Evolutionary conservation across 2,888 invertebrate genomes (phyloP), one percentile per base, ranked within the genome.

Genomic region (Esperia sulphurella): DNA sequence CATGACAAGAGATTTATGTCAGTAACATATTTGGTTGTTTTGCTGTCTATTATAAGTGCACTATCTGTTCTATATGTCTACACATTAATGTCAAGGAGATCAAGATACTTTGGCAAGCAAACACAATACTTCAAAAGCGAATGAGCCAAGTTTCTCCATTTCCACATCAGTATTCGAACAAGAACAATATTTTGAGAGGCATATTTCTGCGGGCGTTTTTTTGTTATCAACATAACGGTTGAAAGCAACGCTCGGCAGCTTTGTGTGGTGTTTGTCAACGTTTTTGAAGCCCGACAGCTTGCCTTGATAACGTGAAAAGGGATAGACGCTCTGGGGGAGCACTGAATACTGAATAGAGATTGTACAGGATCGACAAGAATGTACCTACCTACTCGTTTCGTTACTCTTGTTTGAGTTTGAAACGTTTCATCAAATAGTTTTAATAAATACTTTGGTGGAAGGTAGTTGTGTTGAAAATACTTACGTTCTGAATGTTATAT

Each of bases 221-320:
- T 41, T 43, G 31, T 48, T 43, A 48, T 48, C 48, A 48, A 41
- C 38, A 44, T 40, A 44, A 48, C 35, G 41, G 48, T 33, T 48
- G 44, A 37, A 35, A 42, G 29, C 35, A 21, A 28, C 40, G 42
- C 43, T 43, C 43, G 33, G 31, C 29, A 9, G 43, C 43, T 42
- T 42, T 47, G 47, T 38, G 8, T 13, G 30, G 40, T 40, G 47
- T 42, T 43, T 40, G 47, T 42, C 33, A 35, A 14, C 46, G 47
- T 48, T 48, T 48, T 43, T 43, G 43, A 38, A 31, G 30, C 14
- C 10, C 30, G 47, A 48, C 47, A 48, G 47, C 31, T 42, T 46
- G 31, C 46, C 31, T 42, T 41, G 46, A 46, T 46, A 46, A 42
- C 41, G 42, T 35, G 42, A 37, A 45, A 38, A 45, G 37, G 29